Percentiles rank a stretch among this genome's conserved stretches.
These are phyloP conservation scores for Folsomia manolachei DNA, from an alignment of 2,888 invertebrate species.

Conservation along the genomic window DNA sequence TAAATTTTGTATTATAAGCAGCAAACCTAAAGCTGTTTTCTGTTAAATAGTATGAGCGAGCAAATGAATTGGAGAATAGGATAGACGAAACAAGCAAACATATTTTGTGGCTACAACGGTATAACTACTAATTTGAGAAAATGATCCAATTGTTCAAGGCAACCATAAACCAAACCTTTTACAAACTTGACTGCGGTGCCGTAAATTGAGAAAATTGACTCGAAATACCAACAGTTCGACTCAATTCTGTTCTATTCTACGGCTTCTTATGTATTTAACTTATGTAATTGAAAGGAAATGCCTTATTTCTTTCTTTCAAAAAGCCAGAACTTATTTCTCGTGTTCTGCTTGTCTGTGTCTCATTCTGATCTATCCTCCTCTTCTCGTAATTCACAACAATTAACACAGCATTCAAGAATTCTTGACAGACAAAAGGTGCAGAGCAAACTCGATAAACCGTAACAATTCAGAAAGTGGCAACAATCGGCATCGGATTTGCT, in stretches of 20 bases:
- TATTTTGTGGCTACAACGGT: background rate
- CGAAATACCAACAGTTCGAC: slow-evolving; percentile 2
- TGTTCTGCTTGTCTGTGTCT: background rate
- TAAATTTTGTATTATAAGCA: too few species aligned
- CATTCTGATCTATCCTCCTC: background rate
- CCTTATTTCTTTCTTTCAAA: too few species aligned
- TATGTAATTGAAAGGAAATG: background rate
- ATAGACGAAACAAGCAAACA: background rate
- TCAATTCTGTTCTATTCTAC: too few species aligned
- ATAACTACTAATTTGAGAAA: background rate
- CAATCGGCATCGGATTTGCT: background rate
- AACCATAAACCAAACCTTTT: too few species aligned
- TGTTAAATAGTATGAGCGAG: too few species aligned
- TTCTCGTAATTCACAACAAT: slow-evolving; percentile 9
- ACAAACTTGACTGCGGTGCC: too few species aligned
- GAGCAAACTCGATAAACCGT: slow-evolving; percentile 1
- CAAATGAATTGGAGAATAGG: too few species aligned
- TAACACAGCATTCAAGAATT: slow-evolving; percentile 10
- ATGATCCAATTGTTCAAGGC: slow-evolving; percentile 2
- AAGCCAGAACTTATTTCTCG: background rate
- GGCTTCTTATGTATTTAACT: background rate
- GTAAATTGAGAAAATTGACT: slow-evolving; percentile 3
- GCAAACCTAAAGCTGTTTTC: too few species aligned
- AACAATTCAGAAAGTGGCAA: background rate
- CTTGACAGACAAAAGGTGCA: background rate